phyloP scores from a whole-genome alignment of 2,797 vertebrate species.

The Karalla daura region DNA sequence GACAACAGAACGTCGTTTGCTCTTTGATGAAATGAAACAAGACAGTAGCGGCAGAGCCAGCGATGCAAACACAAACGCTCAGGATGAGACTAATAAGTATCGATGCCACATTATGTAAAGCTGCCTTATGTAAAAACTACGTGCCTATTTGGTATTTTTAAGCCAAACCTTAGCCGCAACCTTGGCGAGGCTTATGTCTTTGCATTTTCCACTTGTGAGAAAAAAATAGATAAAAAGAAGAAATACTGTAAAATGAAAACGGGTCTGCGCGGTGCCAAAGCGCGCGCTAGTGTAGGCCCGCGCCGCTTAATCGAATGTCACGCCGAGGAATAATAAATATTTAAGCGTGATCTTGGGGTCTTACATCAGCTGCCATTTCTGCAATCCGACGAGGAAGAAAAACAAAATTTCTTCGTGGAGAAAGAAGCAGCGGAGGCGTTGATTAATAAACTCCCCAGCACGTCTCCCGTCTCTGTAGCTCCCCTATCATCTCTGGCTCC shows the following conservation, averaged over 20 bases:
- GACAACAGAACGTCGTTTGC: not conserved
- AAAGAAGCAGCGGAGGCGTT: slow-evolving; percentile 35
- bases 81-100: slow-evolving; percentile 6
- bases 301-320: slow-evolving; percentile 31
- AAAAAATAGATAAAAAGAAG: too few relatives aligned
- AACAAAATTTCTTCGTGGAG: slow-evolving; percentile 20
- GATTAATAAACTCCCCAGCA: slow-evolving; percentile 42
- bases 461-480: slow-evolving; percentile 26
- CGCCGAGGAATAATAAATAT: slow-evolving; percentile 6
- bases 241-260: slow-evolving; percentile 13
- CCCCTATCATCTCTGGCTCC: slow-evolving; percentile 32
- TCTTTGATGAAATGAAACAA: not conserved
- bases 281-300: not conserved
- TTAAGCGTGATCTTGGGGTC: slow-evolving; percentile 18
- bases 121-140: too few relatives aligned
- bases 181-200: too few relatives aligned
- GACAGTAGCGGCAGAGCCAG: too few relatives aligned
- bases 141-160: too few relatives aligned
- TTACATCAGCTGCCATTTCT: slow-evolving; percentile 42
- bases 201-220: not conserved
- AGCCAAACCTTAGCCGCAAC: too few relatives aligned
- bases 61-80: not conserved
- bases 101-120: not conserved
- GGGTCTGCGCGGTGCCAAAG: not conserved
- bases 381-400: slow-evolving; percentile 25